Evolutionary conservation across 2,888 invertebrate genomes (phyloP).

Genomic region (Craniophora ligustri): DNA sequence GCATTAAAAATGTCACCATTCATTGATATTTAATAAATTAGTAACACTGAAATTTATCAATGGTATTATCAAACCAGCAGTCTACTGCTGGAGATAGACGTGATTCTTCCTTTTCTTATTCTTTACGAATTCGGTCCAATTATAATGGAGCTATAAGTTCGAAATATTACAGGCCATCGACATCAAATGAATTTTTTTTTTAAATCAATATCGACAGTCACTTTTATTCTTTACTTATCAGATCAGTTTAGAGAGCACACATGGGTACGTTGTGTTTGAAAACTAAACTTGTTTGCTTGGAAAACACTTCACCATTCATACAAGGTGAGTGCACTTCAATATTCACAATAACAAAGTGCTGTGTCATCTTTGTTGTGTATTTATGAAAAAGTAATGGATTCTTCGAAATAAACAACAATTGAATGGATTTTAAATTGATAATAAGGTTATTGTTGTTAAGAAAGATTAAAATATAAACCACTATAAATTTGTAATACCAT

Average conservation of each 20-base stretch:
- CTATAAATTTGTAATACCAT: too few species aligned
- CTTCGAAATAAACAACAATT: too few species aligned
- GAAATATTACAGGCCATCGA: too few species aligned
- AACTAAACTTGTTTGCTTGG: conserved; percentile 19
- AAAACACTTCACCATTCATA: conserved; percentile 29
- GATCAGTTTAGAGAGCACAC: conserved; percentile 5
- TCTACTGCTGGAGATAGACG: too few species aligned
- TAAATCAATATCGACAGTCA: background rate
- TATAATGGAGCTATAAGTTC: too few species aligned
- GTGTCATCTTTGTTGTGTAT: conserved; percentile 7
- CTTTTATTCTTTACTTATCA: conserved; percentile 1
- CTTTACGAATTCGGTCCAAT: too few species aligned
- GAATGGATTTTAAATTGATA: background rate
- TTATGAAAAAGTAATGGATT: background rate
- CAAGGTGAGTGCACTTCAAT: conserved; percentile 19
- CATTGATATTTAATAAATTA: background rate
- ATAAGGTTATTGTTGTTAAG: too few species aligned
- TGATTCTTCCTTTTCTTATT: too few species aligned
- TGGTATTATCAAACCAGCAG: too few species aligned
- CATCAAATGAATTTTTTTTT: background rate
- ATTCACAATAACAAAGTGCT: conserved; percentile 2
- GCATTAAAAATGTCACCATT: conserved; percentile 20
- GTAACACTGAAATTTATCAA: background rate
- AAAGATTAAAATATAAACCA: too few species aligned
- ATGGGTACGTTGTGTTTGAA: conserved; percentile 5